Percentiles rank a stretch among this genome's conserved stretches.
Conservation (phyloP, 2,797 vertebrate genomes). For the Crenuchus spilurus region DNA sequence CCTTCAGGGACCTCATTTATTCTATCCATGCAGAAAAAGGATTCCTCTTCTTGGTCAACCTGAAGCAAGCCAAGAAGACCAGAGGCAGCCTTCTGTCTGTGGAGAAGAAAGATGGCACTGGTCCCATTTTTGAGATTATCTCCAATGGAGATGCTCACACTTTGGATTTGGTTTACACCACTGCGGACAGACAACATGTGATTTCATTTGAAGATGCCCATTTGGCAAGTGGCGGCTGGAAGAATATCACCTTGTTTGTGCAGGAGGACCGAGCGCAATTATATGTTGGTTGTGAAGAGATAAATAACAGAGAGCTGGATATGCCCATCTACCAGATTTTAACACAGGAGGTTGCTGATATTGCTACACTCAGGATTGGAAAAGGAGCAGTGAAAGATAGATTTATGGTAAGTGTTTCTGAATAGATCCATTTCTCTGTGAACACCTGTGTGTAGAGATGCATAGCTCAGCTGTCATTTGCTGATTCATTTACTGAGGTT, state of each 20-base stretch:
- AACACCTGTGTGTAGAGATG: no score
- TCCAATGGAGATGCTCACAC: slow-evolving; percentile 92
- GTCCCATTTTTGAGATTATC: slow-evolving; percentile 90
- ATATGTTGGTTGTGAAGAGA: slow-evolving; percentile 92
- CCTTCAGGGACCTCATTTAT: slow-evolving; percentile 94
- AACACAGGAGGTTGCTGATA: slow-evolving; percentile 82
- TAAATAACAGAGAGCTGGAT: slow-evolving; percentile 88
- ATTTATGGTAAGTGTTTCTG: slow-evolving; percentile 85
- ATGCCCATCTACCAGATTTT: slow-evolving; percentile 89
- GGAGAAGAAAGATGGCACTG: slow-evolving; percentile 86
- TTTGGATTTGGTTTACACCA: slow-evolving; percentile 89
- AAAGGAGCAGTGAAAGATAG: slow-evolving; percentile 89
- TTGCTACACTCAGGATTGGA: slow-evolving; percentile 85
- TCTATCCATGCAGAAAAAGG: slow-evolving; percentile 90
- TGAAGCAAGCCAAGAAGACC: slow-evolving; percentile 90
- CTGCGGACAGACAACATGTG: slow-evolving; percentile 81
- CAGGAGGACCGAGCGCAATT: slow-evolving; percentile 93
- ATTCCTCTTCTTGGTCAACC: slow-evolving; percentile 90
- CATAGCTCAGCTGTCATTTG: no score
- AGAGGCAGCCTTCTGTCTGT: slow-evolving; percentile 87
- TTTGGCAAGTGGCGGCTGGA: slow-evolving; percentile 91
- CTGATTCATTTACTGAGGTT: neutral
- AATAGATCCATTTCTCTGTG: no score
- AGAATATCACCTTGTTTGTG: slow-evolving; percentile 94
- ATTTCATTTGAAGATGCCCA: slow-evolving; percentile 90